Conservation (phyloP, 2,113 vertebrate species). For the Brachypteracias leptosomus region DNA sequence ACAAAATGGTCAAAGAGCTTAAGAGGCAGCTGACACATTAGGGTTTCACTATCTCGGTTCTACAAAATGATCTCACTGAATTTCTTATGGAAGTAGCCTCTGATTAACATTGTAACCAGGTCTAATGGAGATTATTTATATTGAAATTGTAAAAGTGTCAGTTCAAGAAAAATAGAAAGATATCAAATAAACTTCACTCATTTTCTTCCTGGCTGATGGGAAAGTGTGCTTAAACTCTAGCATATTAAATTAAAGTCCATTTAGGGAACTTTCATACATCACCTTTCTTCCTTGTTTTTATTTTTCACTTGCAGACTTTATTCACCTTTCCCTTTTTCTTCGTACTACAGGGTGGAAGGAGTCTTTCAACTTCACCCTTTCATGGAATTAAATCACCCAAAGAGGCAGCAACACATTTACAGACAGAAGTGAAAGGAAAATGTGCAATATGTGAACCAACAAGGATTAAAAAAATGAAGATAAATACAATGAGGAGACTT, state of each 20-base stretch:
- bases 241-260: neutral
- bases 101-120: neutral
- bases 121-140: neutral
- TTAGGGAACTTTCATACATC: neutral
- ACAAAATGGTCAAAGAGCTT: neutral
- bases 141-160: neutral
- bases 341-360: neutral
- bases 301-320: neutral
- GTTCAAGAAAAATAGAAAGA: neutral
- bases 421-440: neutral
- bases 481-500: neutral
- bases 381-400: neutral
- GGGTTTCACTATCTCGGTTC: neutral
- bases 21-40: neutral
- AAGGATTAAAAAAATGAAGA: neutral
- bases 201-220: neutral
- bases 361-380: neutral
- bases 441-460: neutral
- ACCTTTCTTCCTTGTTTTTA: neutral
- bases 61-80: neutral
- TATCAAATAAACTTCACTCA: neutral
- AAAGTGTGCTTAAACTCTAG: rapidly evolving
- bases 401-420: neutral
- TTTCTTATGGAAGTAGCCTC: neutral
- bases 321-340: neutral